These are phyloP conservation scores for Meloidogyne chitwoodi DNA, from an alignment of 1,140 invertebrate species.

Conservation along the genomic window DNA sequence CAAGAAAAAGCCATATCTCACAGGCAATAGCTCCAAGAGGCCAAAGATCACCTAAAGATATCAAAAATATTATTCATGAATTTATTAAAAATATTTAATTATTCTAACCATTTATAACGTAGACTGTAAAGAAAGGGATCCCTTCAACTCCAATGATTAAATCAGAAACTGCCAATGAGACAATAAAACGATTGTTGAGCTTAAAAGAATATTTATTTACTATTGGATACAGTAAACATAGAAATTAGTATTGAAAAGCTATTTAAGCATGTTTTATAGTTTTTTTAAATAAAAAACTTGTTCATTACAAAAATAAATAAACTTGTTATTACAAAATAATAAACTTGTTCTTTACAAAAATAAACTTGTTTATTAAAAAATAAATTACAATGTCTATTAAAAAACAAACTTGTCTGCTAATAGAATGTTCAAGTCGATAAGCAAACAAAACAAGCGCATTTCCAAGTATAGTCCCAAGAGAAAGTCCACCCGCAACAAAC, in stretches of 20 bases:
- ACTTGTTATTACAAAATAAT: not conserved
- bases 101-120: constrained; percentile 56
- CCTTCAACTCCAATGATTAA: constrained; percentile 82
- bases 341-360: constrained; percentile 10
- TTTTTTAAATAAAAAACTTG: no score
- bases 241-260: no score
- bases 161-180: constrained; percentile 93
- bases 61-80: not conserved
- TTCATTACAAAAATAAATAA: no score
- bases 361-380: constrained; percentile 25
- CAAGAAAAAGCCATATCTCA: constrained; percentile 95
- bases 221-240: no score
- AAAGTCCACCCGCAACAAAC: constrained; percentile 79
- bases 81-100: not conserved
- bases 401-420: constrained; percentile 56
- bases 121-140: constrained; percentile 69
- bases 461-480: constrained; percentile 86
- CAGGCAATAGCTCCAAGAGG: constrained; percentile 89
- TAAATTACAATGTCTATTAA: no score
- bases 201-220: constrained; percentile 67
- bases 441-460: constrained; percentile 93
- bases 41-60: constrained; percentile 79
- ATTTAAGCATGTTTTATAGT: no score
- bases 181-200: constrained; percentile 98
- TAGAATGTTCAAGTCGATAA: constrained; percentile 63